Conservation (phyloP, 2,888 invertebrate species). For the Hoplodrina blanda region DNA sequence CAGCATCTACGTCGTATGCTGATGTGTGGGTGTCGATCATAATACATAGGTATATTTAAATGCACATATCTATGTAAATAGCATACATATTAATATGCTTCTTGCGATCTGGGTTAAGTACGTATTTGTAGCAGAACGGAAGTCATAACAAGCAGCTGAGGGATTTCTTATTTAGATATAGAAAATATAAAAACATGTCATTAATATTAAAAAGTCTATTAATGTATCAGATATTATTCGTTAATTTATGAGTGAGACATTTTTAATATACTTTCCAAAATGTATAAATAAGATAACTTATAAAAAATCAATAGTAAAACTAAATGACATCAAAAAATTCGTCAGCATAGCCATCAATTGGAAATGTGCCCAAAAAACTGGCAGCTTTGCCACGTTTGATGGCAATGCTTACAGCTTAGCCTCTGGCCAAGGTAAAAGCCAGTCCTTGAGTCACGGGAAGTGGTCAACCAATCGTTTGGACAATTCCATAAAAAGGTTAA, state of each 20-base stretch:
- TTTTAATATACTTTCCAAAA: not conserved
- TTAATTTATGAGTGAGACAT: not conserved
- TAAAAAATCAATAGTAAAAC: too few species aligned
- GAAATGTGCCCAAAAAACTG: too few species aligned
- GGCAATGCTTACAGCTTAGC: too few species aligned
- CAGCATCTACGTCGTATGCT: constrained; percentile 11
- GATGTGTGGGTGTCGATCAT: not conserved
- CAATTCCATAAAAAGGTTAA: too few species aligned
- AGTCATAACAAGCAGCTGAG: constrained; percentile 10
- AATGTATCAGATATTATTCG: not conserved
- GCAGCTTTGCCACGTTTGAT: too few species aligned
- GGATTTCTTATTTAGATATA: constrained; percentile 12
- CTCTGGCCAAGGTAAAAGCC: too few species aligned
- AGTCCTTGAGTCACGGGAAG: too few species aligned
- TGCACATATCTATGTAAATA: constrained; percentile 40
- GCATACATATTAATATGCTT: constrained; percentile 25
- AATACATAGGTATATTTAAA: constrained; percentile 28
- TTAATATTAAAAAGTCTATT: not conserved
- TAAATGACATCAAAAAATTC: too few species aligned
- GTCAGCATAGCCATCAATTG: too few species aligned
- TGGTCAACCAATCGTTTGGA: too few species aligned
- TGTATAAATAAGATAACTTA: not conserved
- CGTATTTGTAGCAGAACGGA: constrained; percentile 25
- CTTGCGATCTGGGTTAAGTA: constrained; percentile 39
- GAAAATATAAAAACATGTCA: constrained; percentile 8